Evolutionary conservation across 2,113 vertebrate genomes (phyloP), one percentile per base, ranked within the genome.

Genomic region (Thryonomys swinderianus): DNA sequence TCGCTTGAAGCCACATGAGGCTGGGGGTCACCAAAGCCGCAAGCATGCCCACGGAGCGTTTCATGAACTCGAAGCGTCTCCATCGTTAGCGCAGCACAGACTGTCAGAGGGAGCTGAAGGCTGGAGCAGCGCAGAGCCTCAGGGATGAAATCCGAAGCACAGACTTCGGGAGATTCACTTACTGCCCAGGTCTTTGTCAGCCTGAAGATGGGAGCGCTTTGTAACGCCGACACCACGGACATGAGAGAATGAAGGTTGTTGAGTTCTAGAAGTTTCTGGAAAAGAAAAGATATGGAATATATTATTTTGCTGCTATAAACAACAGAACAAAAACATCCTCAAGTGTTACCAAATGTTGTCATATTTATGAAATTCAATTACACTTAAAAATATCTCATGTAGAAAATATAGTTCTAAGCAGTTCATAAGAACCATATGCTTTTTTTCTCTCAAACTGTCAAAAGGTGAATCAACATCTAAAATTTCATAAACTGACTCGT

Each of bases 161-260:
- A 79, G 76, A 74, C 81, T 64, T 7, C 23, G 53, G 57, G 34
- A 86, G 37, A 82, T 55, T 74, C 69, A 99, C 99, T 99, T 99
- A 99, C 99, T 96, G 99, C 99, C 99, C 99, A 99, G 87, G 99
- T 99, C 98, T 99, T 99, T 64, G 98, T 99, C 96, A 99, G 98
- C 97, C 99, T 98, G 98, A 99, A 99, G 98, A 99, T 99, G 20
- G 99, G 99, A 0, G 99, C 99, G 0, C 99, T 99, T 90, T 99
- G 99, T 97, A 99, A 98, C 2, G 99, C 99, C 2, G 99, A 99
- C 55, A 99, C 99, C 97, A 99, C 99, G 0, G 99, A 99, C 98
- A 99, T 99, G 95, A 99, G 98, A 40, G 99, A 99, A 97, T 99
- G 99, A 93, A 99, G 99, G 96, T 99, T 99, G 98, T 99, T 99